Percentiles rank a stretch among this genome's conserved stretches.
phyloP scores from a whole-genome alignment of 1,140 invertebrate genomes.

The Nomia melanderi region DNA sequence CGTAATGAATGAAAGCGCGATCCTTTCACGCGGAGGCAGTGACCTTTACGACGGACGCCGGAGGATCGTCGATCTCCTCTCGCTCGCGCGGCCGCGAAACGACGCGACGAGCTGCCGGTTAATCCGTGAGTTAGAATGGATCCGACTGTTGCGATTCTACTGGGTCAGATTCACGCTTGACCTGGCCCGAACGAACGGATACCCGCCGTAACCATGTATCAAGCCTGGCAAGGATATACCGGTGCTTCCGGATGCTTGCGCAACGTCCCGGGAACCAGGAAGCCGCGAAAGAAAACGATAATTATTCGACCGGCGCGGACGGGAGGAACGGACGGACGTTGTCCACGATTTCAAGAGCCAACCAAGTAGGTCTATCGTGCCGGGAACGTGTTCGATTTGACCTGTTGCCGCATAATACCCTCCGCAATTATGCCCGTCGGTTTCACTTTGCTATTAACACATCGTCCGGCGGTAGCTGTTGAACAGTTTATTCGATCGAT shows the following conservation, averaged over 20 bases:
- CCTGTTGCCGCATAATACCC: too few species aligned
- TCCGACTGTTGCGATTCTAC: constrained; percentile 31
- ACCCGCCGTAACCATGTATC: constrained; percentile 63
- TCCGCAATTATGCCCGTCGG: too few species aligned
- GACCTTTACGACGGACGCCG: constrained; percentile 24
- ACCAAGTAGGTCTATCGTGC: too few species aligned
- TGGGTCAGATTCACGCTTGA: constrained; percentile 68
- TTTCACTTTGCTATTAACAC: too few species aligned
- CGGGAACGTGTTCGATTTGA: too few species aligned
- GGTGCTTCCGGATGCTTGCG: constrained; percentile 66
- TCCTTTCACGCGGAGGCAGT: constrained; percentile 47
- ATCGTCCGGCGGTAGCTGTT: too few species aligned
- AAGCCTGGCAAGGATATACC: constrained; percentile 43
- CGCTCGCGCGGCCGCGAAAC: neutral
- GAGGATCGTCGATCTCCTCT: neutral
- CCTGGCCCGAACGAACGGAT: constrained; percentile 62
- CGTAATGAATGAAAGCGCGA: constrained; percentile 34
- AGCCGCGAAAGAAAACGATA: constrained; percentile 54
- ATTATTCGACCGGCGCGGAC: constrained; percentile 39
- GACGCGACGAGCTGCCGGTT: constrained; percentile 30
- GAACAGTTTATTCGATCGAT: too few species aligned
- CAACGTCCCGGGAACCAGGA: constrained; percentile 61
- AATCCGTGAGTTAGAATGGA: constrained; percentile 26
- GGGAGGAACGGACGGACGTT: too few species aligned
- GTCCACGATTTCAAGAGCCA: too few species aligned